These are phyloP conservation scores for Rousettus leschenaultii DNA, from an alignment of 2,113 vertebrate genomes.

Conservation along the genomic window DNA sequence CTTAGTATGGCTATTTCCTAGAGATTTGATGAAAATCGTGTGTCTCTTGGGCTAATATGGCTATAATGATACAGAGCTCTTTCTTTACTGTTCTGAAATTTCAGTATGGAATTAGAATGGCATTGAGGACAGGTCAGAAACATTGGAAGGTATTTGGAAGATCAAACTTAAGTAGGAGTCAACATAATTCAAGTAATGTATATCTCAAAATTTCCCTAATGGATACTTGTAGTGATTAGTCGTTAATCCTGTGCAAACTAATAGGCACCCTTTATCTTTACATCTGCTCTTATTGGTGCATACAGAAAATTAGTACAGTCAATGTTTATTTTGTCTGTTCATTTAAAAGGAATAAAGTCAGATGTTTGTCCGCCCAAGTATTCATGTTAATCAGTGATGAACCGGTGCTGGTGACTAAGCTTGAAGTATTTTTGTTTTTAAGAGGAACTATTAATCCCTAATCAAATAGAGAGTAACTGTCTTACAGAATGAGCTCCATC, in stretches of 20 bases:
- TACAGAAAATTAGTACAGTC: neutral
- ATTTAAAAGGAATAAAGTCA: neutral
- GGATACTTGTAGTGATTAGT: neutral
- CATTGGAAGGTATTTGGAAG: neutral
- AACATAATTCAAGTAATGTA: neutral
- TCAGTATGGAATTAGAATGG: neutral
- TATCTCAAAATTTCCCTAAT: neutral
- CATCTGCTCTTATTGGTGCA: neutral
- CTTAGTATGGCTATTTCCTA: neutral
- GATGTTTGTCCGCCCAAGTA: neutral
- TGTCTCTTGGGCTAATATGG: neutral
- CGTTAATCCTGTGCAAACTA: neutral
- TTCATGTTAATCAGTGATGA: neutral
- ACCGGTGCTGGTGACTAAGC: neutral
- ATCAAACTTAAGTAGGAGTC: neutral
- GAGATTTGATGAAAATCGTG: neutral
- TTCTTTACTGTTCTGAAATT: neutral
- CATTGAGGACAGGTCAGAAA: neutral
- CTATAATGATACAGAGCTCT: neutral
- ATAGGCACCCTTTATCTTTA: neutral
- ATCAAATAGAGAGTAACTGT: neutral
- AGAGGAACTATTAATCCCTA: neutral
- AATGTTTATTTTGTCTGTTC: neutral
- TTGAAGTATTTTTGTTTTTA: constrained; percentile 19
- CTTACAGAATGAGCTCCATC: neutral